Conservation (phyloP, 2,113 vertebrate species). For the Macquaria ambigua region DNA sequence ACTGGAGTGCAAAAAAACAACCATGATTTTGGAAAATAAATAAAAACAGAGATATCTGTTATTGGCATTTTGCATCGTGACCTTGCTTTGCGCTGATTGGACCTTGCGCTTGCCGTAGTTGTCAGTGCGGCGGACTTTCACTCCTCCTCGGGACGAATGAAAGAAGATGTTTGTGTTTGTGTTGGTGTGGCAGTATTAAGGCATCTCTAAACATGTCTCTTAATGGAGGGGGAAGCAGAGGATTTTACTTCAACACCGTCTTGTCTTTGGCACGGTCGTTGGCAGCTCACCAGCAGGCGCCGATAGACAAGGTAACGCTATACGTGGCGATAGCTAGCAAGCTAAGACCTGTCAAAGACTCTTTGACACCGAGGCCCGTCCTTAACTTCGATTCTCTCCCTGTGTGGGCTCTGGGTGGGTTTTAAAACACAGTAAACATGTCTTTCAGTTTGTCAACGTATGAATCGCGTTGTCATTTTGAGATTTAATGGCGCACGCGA, state of each 20-base stretch:
- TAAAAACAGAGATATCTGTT: too few species aligned
- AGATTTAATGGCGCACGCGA: neutral
- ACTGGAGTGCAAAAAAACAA: too few species aligned
- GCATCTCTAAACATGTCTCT: conserved; percentile 75
- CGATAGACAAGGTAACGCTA: conserved; percentile 92
- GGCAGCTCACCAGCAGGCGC: conserved; percentile 91
- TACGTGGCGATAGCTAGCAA: neutral
- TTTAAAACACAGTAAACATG: neutral
- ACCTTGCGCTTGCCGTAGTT: conserved; percentile 66
- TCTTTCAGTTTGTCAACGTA: fast-evolving
- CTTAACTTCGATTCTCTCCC: neutral
- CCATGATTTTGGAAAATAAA: too few species aligned
- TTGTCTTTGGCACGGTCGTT: conserved; percentile 93
- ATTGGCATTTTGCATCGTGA: conserved; percentile 18
- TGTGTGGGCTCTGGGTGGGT: fast-evolving
- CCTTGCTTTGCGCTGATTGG: conserved; percentile 44
- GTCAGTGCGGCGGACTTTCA: conserved; percentile 21
- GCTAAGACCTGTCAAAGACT: conserved; percentile 46
- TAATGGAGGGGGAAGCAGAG: conserved; percentile 81
- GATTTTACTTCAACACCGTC: conserved; percentile 97
- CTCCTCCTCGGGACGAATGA: conserved; percentile 33
- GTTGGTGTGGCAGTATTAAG: conserved; percentile 8
- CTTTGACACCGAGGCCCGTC: conserved; percentile 27
- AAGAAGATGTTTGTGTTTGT: conserved; percentile 62
- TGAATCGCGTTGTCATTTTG: neutral